These are phyloP conservation scores for Phengaris arion DNA, from an alignment of 2,888 invertebrate genomes.

Conservation along the genomic window DNA sequence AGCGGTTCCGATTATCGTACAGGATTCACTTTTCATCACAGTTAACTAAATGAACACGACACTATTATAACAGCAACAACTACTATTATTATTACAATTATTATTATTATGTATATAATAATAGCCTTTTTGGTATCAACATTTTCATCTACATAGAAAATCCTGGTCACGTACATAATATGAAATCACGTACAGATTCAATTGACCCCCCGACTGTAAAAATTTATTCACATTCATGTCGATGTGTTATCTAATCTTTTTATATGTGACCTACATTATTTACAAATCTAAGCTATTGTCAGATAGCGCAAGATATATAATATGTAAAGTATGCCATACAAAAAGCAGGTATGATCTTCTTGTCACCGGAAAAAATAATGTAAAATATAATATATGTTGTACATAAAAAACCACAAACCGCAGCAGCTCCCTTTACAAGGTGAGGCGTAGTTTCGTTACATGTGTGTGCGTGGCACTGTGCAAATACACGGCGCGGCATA, in stretches of 20 bases:
- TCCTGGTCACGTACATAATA: constrained; percentile 11
- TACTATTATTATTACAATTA: not conserved
- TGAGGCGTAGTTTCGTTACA: too few species aligned
- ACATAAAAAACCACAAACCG: too few species aligned
- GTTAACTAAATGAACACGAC: not conserved
- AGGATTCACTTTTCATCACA: too few species aligned
- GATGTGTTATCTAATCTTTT: constrained; percentile 3
- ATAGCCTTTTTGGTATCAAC: constrained; percentile 5
- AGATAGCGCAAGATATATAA: too few species aligned
- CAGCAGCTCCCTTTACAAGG: too few species aligned
- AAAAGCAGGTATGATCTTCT: too few species aligned
- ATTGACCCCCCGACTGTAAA: constrained; percentile 24
- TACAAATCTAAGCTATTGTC: not conserved
- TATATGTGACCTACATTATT: constrained; percentile 7
- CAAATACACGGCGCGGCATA: too few species aligned
- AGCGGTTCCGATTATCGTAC: too few species aligned
- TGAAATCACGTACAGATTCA: constrained; percentile 28
- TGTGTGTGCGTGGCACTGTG: too few species aligned
- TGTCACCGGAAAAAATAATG: too few species aligned
- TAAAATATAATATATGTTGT: too few species aligned
- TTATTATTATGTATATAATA: not conserved
- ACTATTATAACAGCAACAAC: not conserved
- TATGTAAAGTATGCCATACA: too few species aligned
- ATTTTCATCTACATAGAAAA: not conserved
- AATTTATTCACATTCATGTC: constrained; percentile 20